Conservation (phyloP, 2,113 vertebrate species). For the Siniperca chuatsi region DNA sequence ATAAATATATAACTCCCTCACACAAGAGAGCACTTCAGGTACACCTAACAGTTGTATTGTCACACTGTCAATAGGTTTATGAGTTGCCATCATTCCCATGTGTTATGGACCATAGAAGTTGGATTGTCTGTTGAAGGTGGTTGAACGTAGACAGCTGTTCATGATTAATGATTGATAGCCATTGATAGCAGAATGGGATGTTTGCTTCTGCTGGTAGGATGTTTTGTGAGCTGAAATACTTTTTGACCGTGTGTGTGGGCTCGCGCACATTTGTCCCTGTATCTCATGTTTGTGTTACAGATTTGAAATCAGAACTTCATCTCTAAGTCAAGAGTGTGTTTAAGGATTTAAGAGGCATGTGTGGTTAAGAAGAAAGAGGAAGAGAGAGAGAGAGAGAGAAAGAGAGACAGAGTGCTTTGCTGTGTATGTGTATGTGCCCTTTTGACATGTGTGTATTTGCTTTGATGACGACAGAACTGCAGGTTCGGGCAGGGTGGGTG, state of each 20-base stretch:
- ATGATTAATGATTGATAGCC: conserved; percentile 39
- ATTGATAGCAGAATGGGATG: conserved; percentile 6
- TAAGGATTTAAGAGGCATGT: conserved; percentile 20
- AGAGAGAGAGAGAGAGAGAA: conserved; percentile 7
- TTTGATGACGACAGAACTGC: conserved; percentile 47
- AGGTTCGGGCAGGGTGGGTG: conserved; percentile 63
- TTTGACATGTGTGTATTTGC: conserved; percentile 23
- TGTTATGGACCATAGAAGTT: background rate
- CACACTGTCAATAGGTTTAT: background rate
- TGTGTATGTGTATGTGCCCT: background rate
- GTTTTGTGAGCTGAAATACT: background rate
- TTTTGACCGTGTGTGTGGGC: background rate
- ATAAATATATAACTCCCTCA: too few relatives aligned
- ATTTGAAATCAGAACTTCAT: conserved; percentile 3
- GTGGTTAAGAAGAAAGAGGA: background rate
- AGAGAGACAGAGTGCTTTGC: conserved; percentile 25
- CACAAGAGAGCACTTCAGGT: background rate
- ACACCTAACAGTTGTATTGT: background rate
- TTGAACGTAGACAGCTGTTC: background rate
- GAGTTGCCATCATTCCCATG: background rate
- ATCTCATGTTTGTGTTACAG: background rate
- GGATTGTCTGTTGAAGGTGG: too few relatives aligned
- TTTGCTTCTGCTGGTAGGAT: background rate
- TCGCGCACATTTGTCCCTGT: too few relatives aligned
- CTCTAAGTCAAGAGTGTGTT: conserved; percentile 19